Evolutionary conservation across 2,797 vertebrate species (phyloP).

Genomic region (Enteromius viviparus): DNA sequence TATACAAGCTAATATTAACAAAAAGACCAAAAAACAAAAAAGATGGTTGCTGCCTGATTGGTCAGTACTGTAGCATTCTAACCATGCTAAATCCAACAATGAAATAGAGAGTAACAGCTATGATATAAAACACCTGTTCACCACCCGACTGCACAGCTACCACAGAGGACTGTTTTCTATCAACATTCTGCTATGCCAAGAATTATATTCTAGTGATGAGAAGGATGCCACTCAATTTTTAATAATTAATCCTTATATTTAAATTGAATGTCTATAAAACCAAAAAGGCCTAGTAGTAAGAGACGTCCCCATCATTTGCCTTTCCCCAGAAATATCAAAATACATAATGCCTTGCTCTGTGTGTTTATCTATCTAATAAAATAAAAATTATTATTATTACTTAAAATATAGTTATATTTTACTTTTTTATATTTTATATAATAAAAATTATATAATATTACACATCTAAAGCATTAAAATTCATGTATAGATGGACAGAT

Average conservation of each 20-base stretch:
- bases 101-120: neutral
- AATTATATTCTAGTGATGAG: neutral
- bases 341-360: neutral
- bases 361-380: neutral
- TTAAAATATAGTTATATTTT: neutral
- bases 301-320: neutral
- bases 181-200: slow-evolving; percentile 2
- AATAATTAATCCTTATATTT: neutral
- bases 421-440: neutral
- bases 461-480: neutral
- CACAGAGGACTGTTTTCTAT: neutral
- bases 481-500: neutral
- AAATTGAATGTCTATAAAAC: neutral
- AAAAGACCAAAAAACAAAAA: neutral
- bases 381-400: neutral
- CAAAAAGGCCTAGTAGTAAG: neutral
- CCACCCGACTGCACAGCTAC: neutral
- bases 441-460: neutral
- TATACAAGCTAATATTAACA: neutral
- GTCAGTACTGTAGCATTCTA: neutral
- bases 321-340: neutral
- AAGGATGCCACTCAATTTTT: neutral
- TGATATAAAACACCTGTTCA: slow-evolving; percentile 15
- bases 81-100: neutral
- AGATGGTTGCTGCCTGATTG: neutral